Base-by-base conservation (phyloP, 2,797 vertebrate genomes). In the Otus scops region DNA sequence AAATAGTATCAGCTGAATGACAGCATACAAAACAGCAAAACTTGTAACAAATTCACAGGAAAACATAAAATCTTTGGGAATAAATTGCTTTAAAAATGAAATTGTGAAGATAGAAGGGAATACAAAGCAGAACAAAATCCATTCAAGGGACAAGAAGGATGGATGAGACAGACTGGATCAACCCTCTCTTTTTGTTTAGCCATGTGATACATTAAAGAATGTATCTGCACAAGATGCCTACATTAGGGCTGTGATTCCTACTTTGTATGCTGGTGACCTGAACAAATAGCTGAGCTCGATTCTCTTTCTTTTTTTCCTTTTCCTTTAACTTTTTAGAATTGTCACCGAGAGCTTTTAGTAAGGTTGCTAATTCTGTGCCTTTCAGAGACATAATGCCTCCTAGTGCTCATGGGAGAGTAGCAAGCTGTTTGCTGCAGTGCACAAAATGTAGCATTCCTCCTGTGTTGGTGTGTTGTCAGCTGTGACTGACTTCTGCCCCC, bases 401-500 rank as follows among this genome's bases (percentile, higher is more conserved):
- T 85, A n/a, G 50, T 22, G 85, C 85, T 73, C 41, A 8, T 7
- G 76, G 65, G 19, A 73, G 63, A 50, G 71, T 2, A 67, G 56
- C 53, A 38, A 83, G 68, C 51, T 38, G 68, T 47, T 91, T 54
- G 71, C 85, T 95, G 91, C 73, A 45, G 27, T 36, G 65, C 43
- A 27, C 21, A 70, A 18, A 57, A 28, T 1, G 0, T 20, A 41
- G 64, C 28, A 2, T 70, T 63, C 1, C 1, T 82, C 48, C 73
- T 41, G 26, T 36, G 57, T 4, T 61, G 74, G 14, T 75, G 65
- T 32, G 50, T 23, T 90, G 39, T 74, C 70, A 71, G 85, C 88
- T 92, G 80, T 86, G 70, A 85, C 83, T 86, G 83, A 85, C 90
- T 95, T 87, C 77, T 95, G 79, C 70, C 83, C 82, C 80, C 64